These are phyloP conservation scores for Catocala fraxini DNA, from an alignment of 2,888 invertebrate genomes.

Conservation along the genomic window DNA sequence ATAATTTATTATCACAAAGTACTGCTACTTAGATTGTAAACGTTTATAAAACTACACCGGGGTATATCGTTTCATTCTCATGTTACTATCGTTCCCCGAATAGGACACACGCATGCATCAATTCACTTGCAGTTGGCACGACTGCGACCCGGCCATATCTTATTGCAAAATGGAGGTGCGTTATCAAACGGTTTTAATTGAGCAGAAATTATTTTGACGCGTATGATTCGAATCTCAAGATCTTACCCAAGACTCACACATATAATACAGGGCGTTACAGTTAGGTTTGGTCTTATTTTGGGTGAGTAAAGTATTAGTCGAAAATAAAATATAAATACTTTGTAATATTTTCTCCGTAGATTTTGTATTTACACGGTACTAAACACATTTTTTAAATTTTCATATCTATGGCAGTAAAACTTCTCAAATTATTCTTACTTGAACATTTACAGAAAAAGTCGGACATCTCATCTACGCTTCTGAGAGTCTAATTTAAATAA, in stretches of 20 bases:
- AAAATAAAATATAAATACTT: too few species aligned
- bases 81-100: slow-evolving; percentile 6
- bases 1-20: background rate
- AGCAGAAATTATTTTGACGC: slow-evolving; percentile 43
- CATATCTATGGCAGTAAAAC: too few species aligned
- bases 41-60: background rate
- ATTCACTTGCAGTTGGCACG: background rate
- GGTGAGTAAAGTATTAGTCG: too few species aligned
- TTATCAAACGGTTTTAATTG: slow-evolving; percentile 49
- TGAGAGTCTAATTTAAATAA: too few species aligned
- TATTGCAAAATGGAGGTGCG: slow-evolving; percentile 31
- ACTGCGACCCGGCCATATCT: slow-evolving; percentile 8
- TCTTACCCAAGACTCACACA: slow-evolving; percentile 1
- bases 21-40: background rate
- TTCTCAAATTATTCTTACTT: too few species aligned
- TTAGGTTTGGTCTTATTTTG: too few species aligned
- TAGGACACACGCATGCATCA: background rate
- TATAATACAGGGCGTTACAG: too few species aligned
- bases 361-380: too few species aligned
- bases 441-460: too few species aligned
- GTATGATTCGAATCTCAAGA: slow-evolving; percentile 18
- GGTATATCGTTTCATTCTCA: slow-evolving; percentile 11
- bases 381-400: too few species aligned
- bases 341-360: too few species aligned
- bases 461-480: too few species aligned